Conservation (phyloP, 2,888 invertebrate species). For the Calliopum simillimum region DNA sequence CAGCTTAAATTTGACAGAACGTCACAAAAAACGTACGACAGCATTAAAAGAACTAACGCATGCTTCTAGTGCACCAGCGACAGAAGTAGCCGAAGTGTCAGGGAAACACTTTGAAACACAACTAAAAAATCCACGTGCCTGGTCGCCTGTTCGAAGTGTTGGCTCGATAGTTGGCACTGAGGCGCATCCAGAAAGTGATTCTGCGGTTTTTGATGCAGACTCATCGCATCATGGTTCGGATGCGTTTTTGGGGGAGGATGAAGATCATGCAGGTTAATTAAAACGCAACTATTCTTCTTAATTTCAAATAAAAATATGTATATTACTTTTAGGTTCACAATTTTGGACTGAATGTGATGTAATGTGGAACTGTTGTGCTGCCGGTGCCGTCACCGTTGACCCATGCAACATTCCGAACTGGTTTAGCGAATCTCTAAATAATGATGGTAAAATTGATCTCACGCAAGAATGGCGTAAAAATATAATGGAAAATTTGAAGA, state of each 20-base stretch:
- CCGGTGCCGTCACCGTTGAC: conserved; percentile 83
- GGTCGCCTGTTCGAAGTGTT: conserved; percentile 90
- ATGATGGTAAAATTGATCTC: conserved; percentile 73
- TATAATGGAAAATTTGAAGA: conserved; percentile 77
- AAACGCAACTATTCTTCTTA: background rate
- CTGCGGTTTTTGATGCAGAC: conserved; percentile 82
- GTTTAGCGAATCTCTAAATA: conserved; percentile 72
- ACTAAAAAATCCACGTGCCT: conserved; percentile 83
- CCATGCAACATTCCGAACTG: conserved; percentile 82
- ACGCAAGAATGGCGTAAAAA: conserved; percentile 81
- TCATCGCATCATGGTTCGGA: conserved; percentile 77
- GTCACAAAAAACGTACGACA: conserved; percentile 60
- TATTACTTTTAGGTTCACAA: conserved; percentile 67
- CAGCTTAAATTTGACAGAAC: conserved; percentile 63
- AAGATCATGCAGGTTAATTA: conserved; percentile 68
- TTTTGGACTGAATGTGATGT: conserved; percentile 86
- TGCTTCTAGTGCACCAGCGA: conserved; percentile 64
- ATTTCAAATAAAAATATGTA: background rate
- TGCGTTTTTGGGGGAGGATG: conserved; percentile 80
- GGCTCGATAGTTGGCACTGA: conserved; percentile 86
- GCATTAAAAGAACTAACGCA: conserved; percentile 56
- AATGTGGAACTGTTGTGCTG: conserved; percentile 84
- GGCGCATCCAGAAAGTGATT: conserved; percentile 87
- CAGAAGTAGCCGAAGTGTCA: conserved; percentile 70
- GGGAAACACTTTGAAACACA: conserved; percentile 79